These are phyloP conservation scores for Tetragnatha montana DNA, from an alignment of 2,888 invertebrate genomes.

Conservation along the genomic window DNA sequence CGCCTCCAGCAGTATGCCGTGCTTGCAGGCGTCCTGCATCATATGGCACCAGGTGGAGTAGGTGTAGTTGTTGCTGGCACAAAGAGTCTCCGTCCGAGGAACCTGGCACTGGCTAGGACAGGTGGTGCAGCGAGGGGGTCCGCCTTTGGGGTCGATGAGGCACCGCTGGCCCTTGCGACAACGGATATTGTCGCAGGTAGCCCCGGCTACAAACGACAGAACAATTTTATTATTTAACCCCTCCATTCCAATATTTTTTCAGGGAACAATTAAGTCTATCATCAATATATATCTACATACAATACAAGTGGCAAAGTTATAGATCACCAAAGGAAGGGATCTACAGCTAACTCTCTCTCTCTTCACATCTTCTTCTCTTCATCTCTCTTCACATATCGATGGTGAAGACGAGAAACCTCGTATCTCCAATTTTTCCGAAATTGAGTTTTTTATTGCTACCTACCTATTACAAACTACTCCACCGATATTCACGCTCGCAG, in stretches of 20 bases:
- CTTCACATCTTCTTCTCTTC: too few relatives aligned
- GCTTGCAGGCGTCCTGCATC: constrained; percentile 85
- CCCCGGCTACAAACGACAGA: constrained; percentile 73
- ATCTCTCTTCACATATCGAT: too few relatives aligned
- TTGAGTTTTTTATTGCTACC: too few relatives aligned
- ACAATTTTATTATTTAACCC: background rate
- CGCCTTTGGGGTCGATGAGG: constrained; percentile 81
- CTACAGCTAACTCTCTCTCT: too few relatives aligned
- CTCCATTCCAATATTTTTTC: background rate
- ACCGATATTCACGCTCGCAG: too few relatives aligned
- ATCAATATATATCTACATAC: too few relatives aligned
- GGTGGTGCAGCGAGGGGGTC: constrained; percentile 84
- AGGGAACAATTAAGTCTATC: too few relatives aligned
- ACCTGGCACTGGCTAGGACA: constrained; percentile 77
- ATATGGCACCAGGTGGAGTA: constrained; percentile 88
- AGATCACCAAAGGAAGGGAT: too few relatives aligned
- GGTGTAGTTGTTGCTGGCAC: constrained; percentile 85
- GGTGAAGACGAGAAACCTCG: too few relatives aligned
- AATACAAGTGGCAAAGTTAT: too few relatives aligned
- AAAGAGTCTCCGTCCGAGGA: constrained; percentile 77
- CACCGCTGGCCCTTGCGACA: constrained; percentile 84
- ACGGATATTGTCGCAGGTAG: constrained; percentile 82
- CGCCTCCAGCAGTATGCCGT: constrained; percentile 84
- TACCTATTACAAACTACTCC: too few relatives aligned
- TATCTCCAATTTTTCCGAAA: too few relatives aligned